Conservation (phyloP, 1,140 invertebrate species). For the Anadara kagoshimensis region DNA sequence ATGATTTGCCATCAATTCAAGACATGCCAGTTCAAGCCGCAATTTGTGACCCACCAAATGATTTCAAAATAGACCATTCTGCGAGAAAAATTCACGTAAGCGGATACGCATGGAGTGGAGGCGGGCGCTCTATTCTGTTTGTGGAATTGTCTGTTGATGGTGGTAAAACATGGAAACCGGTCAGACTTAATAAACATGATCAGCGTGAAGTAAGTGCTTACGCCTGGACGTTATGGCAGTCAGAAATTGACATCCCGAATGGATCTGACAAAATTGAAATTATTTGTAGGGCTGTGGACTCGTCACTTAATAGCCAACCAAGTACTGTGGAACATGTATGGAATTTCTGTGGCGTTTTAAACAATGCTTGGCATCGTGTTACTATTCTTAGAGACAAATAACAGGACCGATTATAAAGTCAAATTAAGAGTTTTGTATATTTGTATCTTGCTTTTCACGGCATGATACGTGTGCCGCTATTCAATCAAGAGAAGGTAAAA, state of each 20-base stretch:
- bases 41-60: conserved; percentile 85
- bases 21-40: conserved; percentile 96
- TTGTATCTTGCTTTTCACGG: no score
- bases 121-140: conserved; percentile 89
- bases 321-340: conserved; percentile 94
- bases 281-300: conserved; percentile 96
- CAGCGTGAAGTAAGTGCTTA: conserved; percentile 78
- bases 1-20: conserved; percentile 84
- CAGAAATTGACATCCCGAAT: conserved; percentile 64
- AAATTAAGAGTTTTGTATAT: no score
- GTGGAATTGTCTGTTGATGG: conserved; percentile 77
- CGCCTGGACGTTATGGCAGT: conserved; percentile 94
- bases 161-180: conserved; percentile 90
- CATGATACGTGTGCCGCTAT: no score
- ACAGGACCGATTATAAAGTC: no score
- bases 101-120: conserved; percentile 98
- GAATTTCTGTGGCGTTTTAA: conserved; percentile 95
- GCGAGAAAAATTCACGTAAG: conserved; percentile 78
- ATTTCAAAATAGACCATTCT: conserved; percentile 51
- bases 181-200: conserved; percentile 77
- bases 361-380: conserved; percentile 95
- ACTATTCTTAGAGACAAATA: no score
- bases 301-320: conserved; percentile 96
- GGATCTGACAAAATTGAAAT: conserved; percentile 82
- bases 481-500: no score